Percentiles rank a stretch among this genome's conserved stretches.
phyloP scores from a whole-genome alignment of 1,140 invertebrate genomes.

The Eriosoma lanigerum region DNA sequence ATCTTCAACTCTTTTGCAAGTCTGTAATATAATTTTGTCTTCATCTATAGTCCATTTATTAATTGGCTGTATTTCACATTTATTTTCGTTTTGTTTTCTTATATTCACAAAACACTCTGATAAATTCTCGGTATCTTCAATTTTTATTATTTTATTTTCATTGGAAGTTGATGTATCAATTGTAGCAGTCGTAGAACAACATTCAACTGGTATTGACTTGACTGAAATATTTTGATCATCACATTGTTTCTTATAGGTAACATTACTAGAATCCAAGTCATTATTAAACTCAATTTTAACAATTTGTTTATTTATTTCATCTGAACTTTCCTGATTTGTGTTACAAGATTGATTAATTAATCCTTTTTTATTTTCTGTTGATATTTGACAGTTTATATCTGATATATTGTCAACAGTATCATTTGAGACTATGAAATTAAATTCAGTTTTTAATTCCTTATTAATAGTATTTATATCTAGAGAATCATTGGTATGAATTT shows the following conservation, averaged over 20 bases:
- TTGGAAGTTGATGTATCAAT: background rate
- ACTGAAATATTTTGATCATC: background rate
- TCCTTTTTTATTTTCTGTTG: background rate
- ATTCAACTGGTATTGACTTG: background rate
- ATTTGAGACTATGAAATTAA: background rate
- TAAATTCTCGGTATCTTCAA: background rate
- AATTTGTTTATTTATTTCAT: background rate
- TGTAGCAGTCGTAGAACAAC: background rate
- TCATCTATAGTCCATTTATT: constrained; percentile 47
- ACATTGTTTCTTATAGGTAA: background rate
- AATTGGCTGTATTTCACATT: constrained; percentile 11
- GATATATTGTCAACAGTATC: background rate
- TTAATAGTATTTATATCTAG: background rate
- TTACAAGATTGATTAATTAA: background rate
- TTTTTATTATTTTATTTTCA: background rate
- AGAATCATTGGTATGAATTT: background rate
- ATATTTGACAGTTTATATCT: background rate
- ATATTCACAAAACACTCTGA: background rate
- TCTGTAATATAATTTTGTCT: constrained; percentile 49
- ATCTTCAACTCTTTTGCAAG: constrained; percentile 47
- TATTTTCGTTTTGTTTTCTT: background rate
- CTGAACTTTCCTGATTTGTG: too few species aligned
- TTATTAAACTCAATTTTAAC: background rate
- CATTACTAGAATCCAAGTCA: background rate
- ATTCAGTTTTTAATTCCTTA: background rate